phyloP scores from a whole-genome alignment of 2,888 invertebrate species.

The Ormyrus labotus region DNA sequence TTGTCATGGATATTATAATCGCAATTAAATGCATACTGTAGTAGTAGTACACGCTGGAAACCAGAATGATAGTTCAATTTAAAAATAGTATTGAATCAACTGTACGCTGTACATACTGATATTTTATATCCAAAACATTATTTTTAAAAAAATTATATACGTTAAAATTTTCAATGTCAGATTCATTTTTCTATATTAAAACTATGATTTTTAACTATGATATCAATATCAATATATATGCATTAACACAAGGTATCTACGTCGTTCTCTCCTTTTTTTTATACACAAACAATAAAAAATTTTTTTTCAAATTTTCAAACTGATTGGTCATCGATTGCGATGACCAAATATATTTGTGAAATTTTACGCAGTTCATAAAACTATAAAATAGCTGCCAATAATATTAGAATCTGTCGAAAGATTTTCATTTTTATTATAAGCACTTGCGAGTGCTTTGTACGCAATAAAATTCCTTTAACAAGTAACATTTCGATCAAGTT shows the following conservation, averaged over 20 bases:
- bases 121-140: constrained; percentile 63
- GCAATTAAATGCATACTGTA: constrained; percentile 30
- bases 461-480: constrained; percentile 53
- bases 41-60: constrained; percentile 28
- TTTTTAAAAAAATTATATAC: constrained; percentile 68
- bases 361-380: constrained; percentile 61
- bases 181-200: constrained; percentile 66
- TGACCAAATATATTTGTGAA: constrained; percentile 50
- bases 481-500: constrained; percentile 54
- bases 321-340: constrained; percentile 57
- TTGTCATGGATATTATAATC: constrained; percentile 50
- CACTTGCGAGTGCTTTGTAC: constrained; percentile 30
- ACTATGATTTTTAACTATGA: constrained; percentile 67
- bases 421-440: constrained; percentile 36
- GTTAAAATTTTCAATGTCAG: constrained; percentile 55
- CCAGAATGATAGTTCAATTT: constrained; percentile 30
- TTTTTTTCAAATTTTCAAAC: constrained; percentile 57
- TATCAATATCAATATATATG: constrained; percentile 59
- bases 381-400: constrained; percentile 70
- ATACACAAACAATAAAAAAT: constrained; percentile 60
- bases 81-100: constrained; percentile 62
- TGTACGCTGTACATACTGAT: constrained; percentile 63
- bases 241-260: constrained; percentile 68
- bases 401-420: constrained; percentile 46
- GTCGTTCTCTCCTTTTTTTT: constrained; percentile 56